Evolutionary conservation across 1,140 invertebrate genomes (phyloP).

Genomic region (Drosophila kanapiae): DNA sequence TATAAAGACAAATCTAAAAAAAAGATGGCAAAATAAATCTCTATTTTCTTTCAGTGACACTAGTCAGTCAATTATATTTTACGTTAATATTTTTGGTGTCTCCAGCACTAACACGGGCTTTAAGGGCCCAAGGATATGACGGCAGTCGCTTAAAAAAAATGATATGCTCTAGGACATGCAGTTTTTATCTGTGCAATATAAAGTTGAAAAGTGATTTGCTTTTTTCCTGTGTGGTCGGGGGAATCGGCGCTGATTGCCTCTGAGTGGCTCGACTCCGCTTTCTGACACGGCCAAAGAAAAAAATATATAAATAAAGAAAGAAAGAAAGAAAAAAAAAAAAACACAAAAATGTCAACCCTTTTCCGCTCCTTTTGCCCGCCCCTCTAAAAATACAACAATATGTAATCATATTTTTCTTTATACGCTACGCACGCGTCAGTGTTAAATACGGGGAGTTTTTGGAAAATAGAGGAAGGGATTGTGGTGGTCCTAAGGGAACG

Average conservation of each 20-base stretch:
- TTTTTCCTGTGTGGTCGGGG: conserved; percentile 39
- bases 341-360: conserved; percentile 72
- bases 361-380: conserved; percentile 31
- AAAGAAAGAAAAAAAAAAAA: conserved; percentile 31
- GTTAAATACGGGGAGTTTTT: conserved; percentile 10
- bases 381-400: conserved; percentile 57
- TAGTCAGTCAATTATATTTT: neutral
- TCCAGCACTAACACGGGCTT: neutral
- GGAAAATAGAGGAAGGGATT: conserved; percentile 1
- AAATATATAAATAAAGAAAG: conserved; percentile 3
- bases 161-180: conserved; percentile 2
- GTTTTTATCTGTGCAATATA: conserved; percentile 14
- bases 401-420: conserved; percentile 79
- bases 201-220: neutral
- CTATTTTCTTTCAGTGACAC: neutral
- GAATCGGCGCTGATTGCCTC: conserved; percentile 65
- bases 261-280: conserved; percentile 60
- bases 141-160: neutral
- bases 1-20: too few relatives aligned
- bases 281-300: conserved; percentile 11
- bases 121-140: neutral
- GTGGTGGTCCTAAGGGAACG: neutral
- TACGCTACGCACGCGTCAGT: conserved; percentile 63
- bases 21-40: too few relatives aligned
- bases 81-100: neutral